Evolutionary conservation across 2,888 invertebrate genomes (phyloP).

Genomic region (Allolobophora icterica): DNA sequence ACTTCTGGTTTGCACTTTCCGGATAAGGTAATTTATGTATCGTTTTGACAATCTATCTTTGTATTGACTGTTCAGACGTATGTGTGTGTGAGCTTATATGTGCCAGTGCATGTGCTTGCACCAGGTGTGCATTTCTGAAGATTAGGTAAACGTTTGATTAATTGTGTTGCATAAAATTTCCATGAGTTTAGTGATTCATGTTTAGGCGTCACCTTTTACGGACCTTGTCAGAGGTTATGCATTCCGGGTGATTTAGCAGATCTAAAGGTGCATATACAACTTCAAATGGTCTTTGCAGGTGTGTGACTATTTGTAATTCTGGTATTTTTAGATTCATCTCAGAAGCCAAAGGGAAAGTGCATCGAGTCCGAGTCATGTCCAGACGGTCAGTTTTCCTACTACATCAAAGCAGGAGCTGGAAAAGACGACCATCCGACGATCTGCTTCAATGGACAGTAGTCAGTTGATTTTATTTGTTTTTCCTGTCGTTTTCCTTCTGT

Average conservation of each 20-base stretch:
- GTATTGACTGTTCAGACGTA: background rate
- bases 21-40: background rate
- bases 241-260: background rate
- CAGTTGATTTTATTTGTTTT: slow-evolving; percentile 22
- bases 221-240: background rate
- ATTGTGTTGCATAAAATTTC: background rate
- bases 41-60: background rate
- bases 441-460: slow-evolving; percentile 43
- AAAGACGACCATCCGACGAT: slow-evolving; percentile 40
- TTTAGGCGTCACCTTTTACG: background rate
- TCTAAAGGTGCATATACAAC: background rate
- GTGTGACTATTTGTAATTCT: background rate
- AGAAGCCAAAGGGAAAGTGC: slow-evolving; percentile 32
- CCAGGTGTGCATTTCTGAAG: background rate
- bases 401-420: slow-evolving; percentile 38
- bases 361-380: slow-evolving; percentile 33
- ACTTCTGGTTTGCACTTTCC: background rate
- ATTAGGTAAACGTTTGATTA: background rate
- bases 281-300: background rate
- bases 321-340: background rate
- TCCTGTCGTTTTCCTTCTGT: background rate
- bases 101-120: background rate
- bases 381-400: slow-evolving; percentile 40
- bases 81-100: background rate
- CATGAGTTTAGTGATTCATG: background rate